Conservation (phyloP, 2,797 vertebrate species). For the Acestrorhynchus altus region DNA sequence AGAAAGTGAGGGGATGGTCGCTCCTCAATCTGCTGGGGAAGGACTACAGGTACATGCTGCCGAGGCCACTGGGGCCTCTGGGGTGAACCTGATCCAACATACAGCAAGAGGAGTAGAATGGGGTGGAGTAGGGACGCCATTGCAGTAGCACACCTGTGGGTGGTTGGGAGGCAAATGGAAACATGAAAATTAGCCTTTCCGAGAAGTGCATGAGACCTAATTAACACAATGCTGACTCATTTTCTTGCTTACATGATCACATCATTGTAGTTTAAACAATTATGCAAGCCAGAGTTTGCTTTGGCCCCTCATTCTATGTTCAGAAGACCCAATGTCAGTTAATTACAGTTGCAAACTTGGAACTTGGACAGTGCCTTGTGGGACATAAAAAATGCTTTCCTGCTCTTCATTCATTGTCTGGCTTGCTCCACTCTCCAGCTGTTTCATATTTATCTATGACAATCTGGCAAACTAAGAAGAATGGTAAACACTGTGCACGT, state of each 20-base stretch:
- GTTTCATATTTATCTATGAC: slow-evolving; percentile 1
- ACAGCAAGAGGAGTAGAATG: slow-evolving; percentile 69
- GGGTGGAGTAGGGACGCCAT: slow-evolving; percentile 70
- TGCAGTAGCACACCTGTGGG: slow-evolving; percentile 67
- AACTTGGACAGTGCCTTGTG: slow-evolving; percentile 16
- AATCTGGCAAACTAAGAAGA: neutral
- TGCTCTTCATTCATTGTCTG: neutral
- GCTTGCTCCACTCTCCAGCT: neutral
- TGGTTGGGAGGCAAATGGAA: slow-evolving; percentile 61
- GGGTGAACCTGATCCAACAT: slow-evolving; percentile 64
- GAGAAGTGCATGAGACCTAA: neutral
- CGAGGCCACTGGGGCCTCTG: slow-evolving; percentile 87
- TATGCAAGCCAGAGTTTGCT: slow-evolving; percentile 2
- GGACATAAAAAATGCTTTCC: slow-evolving; percentile 6
- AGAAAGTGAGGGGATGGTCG: slow-evolving; percentile 85
- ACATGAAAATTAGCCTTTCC: slow-evolving; percentile 30
- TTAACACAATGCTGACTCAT: neutral
- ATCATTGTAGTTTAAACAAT: slow-evolving; percentile 11
- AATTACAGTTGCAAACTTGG: slow-evolving; percentile 5
- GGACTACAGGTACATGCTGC: slow-evolving; percentile 88
- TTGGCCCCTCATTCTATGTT: neutral
- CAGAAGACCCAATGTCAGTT: neutral
- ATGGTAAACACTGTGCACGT: neutral
- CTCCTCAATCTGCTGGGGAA: slow-evolving; percentile 83
- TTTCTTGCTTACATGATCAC: slow-evolving; percentile 11